Evolutionary conservation across 2,888 invertebrate genomes (phyloP).

Genomic region (Himalopsyche tibetana): DNA sequence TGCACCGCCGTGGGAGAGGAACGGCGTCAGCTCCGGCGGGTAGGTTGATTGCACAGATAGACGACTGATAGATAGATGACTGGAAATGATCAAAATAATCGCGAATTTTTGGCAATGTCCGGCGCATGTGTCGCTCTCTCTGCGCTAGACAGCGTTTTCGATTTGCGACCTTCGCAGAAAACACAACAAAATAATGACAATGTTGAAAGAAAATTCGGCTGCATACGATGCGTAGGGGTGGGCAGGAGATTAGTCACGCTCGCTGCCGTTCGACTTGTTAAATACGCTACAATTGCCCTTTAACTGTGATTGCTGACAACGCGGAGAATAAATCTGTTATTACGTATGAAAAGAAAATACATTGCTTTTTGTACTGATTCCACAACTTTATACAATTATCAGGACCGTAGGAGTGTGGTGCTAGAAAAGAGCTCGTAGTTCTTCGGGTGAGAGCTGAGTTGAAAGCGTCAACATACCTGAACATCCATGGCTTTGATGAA

Average conservation of each 20-base stretch:
- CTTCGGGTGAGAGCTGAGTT: too few species aligned
- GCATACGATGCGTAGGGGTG: neutral
- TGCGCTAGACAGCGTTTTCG: neutral
- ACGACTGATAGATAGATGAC: neutral
- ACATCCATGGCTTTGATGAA: too few species aligned
- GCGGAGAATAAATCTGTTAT: too few species aligned
- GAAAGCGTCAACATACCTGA: too few species aligned
- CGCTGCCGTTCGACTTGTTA: neutral
- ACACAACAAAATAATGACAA: neutral
- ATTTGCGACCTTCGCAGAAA: neutral
- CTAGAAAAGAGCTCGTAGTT: too few species aligned
- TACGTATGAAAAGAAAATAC: too few species aligned
- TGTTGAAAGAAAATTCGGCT: neutral
- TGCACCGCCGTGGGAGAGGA: slow-evolving; percentile 1
- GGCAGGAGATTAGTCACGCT: neutral
- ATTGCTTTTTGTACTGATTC: too few species aligned
- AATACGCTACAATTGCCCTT: too few species aligned
- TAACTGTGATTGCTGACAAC: too few species aligned
- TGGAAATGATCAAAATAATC: slow-evolving; percentile 4
- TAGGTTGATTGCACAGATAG: neutral
- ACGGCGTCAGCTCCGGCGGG: neutral
- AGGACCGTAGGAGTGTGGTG: too few species aligned
- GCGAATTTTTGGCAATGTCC: slow-evolving; percentile 17
- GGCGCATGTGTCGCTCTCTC: slow-evolving; percentile 1
- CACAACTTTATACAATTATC: too few species aligned